These are phyloP conservation scores for Pandion haliaetus DNA, from an alignment of 2,113 vertebrate genomes.

Conservation along the genomic window DNA sequence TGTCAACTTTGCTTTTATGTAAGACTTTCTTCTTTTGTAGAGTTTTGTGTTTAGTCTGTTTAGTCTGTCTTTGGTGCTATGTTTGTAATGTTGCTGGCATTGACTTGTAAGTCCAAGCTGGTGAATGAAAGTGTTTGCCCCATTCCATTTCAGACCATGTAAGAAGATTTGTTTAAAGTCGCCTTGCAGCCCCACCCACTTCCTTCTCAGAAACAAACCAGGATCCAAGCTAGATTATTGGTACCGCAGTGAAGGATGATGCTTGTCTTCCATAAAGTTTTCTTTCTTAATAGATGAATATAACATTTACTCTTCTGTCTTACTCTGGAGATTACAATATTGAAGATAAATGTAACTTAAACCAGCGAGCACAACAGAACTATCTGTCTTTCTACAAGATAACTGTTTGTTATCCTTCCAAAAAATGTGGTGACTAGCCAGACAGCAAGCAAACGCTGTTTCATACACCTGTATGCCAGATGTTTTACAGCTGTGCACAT, in stretches of 20 bases:
- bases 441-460: constrained; percentile 27
- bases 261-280: background rate
- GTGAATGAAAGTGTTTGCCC: background rate
- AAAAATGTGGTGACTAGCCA: constrained; percentile 16
- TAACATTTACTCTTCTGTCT: background rate
- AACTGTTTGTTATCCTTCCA: constrained; percentile 21
- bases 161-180: background rate
- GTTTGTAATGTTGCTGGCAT: background rate
- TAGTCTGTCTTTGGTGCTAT: background rate
- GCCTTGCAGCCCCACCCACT: background rate
- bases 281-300: background rate
- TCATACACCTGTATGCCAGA: constrained; percentile 40
- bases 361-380: background rate
- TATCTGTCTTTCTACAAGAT: background rate
- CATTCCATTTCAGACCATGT: background rate
- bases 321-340: background rate
- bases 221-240: background rate
- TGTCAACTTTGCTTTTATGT: background rate
- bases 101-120: background rate
- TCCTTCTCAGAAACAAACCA: background rate
- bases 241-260: background rate
- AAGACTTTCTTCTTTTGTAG: background rate
- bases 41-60: constrained; percentile 40
- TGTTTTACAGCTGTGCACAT: constrained; percentile 16
- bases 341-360: background rate